Base-by-base conservation (phyloP, 2,797 vertebrate genomes). In the Loriculus beryllinus region DNA sequence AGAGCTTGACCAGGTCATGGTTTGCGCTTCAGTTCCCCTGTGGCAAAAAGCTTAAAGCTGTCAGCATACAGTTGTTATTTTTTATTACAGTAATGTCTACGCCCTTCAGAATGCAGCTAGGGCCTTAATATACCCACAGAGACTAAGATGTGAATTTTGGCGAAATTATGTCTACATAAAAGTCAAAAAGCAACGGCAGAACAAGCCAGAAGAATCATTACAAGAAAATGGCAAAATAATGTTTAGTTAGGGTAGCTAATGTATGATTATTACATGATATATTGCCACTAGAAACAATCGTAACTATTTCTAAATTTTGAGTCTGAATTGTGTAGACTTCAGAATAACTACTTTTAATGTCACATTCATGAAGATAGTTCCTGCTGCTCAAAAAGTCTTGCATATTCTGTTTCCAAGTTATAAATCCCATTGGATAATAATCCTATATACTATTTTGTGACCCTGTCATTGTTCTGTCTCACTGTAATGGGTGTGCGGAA, bases 41-140 rank as follows among this genome's bases (percentile, higher is more conserved):
- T 22, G 68, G 82, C 45, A 23, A 54, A 88, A 86, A 87, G 77
- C 68, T 93, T 96, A 96, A 93, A 72, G 26, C 47, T 91, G 85
- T 88, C 92, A 94, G 70, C 2, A 0, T 75, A 26, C 47, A 56
- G 54, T 87, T 92, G n/a, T 96, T 94, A 19, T 72, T 85, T 95
- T 93, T 92, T 90, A 71, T 95, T 92, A 59, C 59, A 49, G 3
- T 86, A 74, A 28, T 40, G 71, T 83, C 76, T 88, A 74, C 47
- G 15, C 82, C 92, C 87, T 93, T 88, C 15, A 19, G 62, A 91
- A 79, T 81, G 56, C 9, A 14, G 16, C 68, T 52, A 51, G 4
- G 12, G 70, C 82, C 63, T 83, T 86, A 62, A 69, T 92, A 70
- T 49, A 22, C 47, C 80, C 82, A 51, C 20, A 76, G 94, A 90